These are phyloP conservation scores for Tiphia femorata DNA, from an alignment of 2,888 invertebrate species.

Conservation along the genomic window DNA sequence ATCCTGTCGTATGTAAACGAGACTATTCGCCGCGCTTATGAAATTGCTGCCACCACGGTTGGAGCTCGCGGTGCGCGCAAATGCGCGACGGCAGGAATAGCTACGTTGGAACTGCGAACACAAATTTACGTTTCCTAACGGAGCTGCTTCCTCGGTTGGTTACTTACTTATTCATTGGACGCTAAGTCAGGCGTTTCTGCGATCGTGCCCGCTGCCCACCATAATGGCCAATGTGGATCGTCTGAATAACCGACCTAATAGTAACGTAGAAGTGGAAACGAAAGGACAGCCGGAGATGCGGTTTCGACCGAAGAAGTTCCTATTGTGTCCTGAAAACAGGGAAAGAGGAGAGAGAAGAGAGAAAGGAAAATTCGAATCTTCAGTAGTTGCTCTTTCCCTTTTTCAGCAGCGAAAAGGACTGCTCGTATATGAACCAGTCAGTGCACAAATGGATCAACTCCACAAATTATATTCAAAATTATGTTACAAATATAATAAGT, in stretches of 20 bases:
- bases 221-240: slow-evolving; percentile 3
- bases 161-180: slow-evolving; percentile 17
- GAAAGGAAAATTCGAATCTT: not conserved
- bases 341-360: not conserved
- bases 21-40: slow-evolving; percentile 3
- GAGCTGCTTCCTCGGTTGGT: slow-evolving; percentile 10
- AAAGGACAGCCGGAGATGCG: not conserved
- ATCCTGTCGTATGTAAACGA: not conserved
- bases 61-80: no score
- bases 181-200: slow-evolving; percentile 3
- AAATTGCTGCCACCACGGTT: slow-evolving; percentile 7
- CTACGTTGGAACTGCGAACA: slow-evolving; percentile 1
- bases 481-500: no score
- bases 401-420: no score
- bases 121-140: slow-evolving; percentile 10
- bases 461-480: no score
- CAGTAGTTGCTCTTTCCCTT: no score
- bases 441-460: no score
- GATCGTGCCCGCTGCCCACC: not conserved
- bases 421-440: no score
- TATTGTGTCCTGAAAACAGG: no score
- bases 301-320: not conserved
- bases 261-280: not conserved
- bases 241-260: slow-evolving; percentile 11
- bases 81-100: no score